Percentiles rank a stretch among this genome's conserved stretches.
Conservation (phyloP, 2,797 vertebrate species). For the Gallinago nigripennis region DNA sequence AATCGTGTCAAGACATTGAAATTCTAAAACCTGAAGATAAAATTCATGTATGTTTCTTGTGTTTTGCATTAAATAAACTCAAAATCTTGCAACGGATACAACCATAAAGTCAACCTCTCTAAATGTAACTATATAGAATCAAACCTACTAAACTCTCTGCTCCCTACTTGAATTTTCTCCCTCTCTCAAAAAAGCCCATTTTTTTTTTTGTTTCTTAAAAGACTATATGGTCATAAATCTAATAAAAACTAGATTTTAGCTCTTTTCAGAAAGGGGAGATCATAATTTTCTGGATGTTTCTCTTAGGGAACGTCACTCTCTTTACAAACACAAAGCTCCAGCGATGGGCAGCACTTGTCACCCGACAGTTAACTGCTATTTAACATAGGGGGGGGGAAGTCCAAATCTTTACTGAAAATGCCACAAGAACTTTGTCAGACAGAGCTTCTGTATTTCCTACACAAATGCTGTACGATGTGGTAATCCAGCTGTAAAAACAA, state of each 20-base stretch:
- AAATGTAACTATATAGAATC: background rate
- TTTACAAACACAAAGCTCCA: background rate
- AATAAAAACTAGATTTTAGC: background rate
- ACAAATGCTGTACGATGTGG: background rate
- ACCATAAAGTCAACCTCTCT: background rate
- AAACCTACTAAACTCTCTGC: background rate
- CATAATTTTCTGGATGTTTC: background rate
- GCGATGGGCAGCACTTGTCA: background rate
- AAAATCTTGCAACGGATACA: background rate
- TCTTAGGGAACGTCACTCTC: background rate
- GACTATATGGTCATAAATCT: background rate
- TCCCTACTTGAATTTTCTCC: background rate
- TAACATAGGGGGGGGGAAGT: background rate
- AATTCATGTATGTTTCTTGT: background rate
- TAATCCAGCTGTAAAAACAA: background rate
- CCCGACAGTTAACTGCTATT: background rate
- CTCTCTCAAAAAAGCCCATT: background rate
- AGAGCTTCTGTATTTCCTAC: background rate
- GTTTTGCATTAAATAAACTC: background rate
- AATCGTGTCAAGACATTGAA: rapidly evolving
- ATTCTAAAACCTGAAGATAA: background rate
- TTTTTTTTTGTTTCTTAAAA: background rate
- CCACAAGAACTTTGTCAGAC: background rate
- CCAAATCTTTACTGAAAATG: background rate
- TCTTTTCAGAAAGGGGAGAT: background rate